Evolutionary conservation across 2,888 invertebrate genomes (phyloP).

Genomic region (Slavum lentiscoides): DNA sequence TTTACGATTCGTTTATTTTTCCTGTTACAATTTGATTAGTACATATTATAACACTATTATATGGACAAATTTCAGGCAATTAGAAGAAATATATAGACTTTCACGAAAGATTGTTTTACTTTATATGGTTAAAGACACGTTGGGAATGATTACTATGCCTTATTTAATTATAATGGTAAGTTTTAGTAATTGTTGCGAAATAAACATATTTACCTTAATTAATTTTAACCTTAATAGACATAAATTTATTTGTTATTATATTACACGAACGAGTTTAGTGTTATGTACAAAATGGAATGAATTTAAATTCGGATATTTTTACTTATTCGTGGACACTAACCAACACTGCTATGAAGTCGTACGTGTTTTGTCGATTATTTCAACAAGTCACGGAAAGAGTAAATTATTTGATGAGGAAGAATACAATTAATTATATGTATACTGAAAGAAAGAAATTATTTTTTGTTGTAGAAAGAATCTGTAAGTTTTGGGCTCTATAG

Average conservation of each 20-base stretch:
- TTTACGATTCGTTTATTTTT: too few relatives aligned
- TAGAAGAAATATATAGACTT: not conserved
- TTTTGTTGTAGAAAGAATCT: constrained; percentile 8
- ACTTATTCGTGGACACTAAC: not conserved
- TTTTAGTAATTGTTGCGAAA: not conserved
- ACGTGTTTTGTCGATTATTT: constrained; percentile 22
- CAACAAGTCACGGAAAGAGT: constrained; percentile 13
- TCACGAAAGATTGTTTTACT: not conserved
- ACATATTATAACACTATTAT: too few relatives aligned
- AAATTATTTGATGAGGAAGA: not conserved
- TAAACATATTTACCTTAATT: too few relatives aligned
- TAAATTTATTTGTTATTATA: too few relatives aligned
- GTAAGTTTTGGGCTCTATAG: constrained; percentile 12
- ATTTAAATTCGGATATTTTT: not conserved
- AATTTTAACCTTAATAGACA: too few relatives aligned
- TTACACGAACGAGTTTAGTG: not conserved
- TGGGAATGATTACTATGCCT: constrained; percentile 28
- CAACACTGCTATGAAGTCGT: not conserved
- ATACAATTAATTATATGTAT: not conserved
- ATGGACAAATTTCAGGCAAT: too few relatives aligned
- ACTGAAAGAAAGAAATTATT: not conserved
- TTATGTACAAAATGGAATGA: not conserved
- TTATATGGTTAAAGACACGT: not conserved
- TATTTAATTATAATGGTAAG: constrained; percentile 32
- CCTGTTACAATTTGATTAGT: too few relatives aligned